phyloP scores from a whole-genome alignment of 1,140 invertebrate species.

The Gryllus bimaculatus region DNA sequence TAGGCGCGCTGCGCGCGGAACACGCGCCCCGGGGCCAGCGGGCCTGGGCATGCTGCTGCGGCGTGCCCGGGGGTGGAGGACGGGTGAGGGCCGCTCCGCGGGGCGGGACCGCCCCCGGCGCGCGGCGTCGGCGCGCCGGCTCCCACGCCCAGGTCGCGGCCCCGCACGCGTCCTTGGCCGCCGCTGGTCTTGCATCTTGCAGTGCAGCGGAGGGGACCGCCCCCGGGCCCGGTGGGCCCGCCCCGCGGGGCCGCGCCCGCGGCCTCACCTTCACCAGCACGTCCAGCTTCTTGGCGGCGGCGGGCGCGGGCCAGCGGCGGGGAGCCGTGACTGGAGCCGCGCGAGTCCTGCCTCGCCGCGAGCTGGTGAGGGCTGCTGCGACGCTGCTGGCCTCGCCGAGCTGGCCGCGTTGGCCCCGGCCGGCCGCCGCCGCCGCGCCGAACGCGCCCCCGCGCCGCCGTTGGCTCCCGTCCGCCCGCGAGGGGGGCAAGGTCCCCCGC shows the following conservation, averaged over 20 bases:
- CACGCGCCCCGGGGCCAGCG: slow-evolving; percentile 27
- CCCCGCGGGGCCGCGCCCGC: not conserved
- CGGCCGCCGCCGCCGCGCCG: not conserved
- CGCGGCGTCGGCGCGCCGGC: not conserved
- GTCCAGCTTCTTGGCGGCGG: slow-evolving; percentile 24
- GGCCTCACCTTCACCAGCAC: slow-evolving; percentile 24
- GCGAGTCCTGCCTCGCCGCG: slow-evolving; percentile 61
- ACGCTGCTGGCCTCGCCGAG: slow-evolving; percentile 52
- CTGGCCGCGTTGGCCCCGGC: slow-evolving; percentile 42
- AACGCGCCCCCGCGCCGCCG: not conserved
- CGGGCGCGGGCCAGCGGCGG: slow-evolving; percentile 41
- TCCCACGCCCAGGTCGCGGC: not conserved
- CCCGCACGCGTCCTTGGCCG: not conserved
- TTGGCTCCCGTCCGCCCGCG: slow-evolving; percentile 34
- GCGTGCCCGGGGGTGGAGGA: slow-evolving; percentile 54
- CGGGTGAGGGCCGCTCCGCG: slow-evolving; percentile 52
- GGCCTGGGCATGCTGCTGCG: slow-evolving; percentile 44
- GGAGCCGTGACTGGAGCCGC: slow-evolving; percentile 49
- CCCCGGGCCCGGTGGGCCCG: not conserved
- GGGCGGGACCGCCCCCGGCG: slow-evolving; percentile 37
- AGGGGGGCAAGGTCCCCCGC: slow-evolving; percentile 54
- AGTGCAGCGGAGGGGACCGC: not conserved
- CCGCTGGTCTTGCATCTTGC: slow-evolving; percentile 6
- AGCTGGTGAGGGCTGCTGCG: slow-evolving; percentile 49
- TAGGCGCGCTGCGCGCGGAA: not conserved